A percentile compares a stretch with the other conserved stretches of the same genome.
Conservation (phyloP, 2,888 invertebrate genomes). For the Lydus trimaculatus region DNA sequence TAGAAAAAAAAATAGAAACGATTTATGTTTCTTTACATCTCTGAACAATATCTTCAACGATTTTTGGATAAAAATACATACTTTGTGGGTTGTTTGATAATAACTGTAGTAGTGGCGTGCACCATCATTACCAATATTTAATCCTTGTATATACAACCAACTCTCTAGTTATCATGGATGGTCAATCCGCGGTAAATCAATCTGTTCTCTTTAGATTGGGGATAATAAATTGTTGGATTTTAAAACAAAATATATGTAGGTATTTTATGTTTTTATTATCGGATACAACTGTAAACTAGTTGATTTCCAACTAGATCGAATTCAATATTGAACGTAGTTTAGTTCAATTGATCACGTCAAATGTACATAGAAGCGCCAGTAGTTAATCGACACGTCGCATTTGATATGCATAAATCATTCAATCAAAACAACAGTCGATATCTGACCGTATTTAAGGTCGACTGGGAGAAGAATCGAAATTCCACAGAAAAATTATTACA, state of each 20-base stretch:
- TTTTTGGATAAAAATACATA: not conserved
- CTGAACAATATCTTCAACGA: not conserved
- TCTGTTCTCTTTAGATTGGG: not conserved
- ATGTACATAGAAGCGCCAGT: not conserved
- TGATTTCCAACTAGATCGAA: not conserved
- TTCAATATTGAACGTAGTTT: not conserved
- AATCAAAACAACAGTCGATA: not conserved
- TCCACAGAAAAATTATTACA: not conserved
- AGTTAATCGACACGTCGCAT: not conserved
- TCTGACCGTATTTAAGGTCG: not conserved
- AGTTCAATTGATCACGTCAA: not conserved
- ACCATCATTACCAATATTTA: not conserved
- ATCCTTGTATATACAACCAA: not conserved
- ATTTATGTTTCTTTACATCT: not conserved
- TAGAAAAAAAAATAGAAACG: not conserved
- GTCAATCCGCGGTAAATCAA: not conserved
- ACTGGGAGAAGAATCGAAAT: not conserved
- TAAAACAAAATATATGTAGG: not conserved
- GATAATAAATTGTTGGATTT: not conserved
- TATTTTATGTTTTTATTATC: not conserved
- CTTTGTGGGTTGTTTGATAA: not conserved
- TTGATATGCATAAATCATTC: conserved; percentile 6
- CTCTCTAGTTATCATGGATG: not conserved
- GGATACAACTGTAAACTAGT: not conserved
- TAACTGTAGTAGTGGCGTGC: not conserved